These are phyloP conservation scores for Agriotes lineatus DNA, from an alignment of 2,888 invertebrate genomes.

Conservation along the genomic window DNA sequence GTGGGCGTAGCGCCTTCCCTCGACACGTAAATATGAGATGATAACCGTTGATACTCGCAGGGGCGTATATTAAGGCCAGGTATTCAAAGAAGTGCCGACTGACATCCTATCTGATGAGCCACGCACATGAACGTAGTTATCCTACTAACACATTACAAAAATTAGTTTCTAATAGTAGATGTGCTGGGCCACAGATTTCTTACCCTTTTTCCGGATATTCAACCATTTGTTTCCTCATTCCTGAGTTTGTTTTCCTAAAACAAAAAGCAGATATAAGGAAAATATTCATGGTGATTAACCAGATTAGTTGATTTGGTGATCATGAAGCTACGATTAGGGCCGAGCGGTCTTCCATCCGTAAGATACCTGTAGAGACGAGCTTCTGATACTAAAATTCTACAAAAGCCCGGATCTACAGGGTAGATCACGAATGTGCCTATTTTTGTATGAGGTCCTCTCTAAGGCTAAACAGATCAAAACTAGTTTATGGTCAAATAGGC, in stretches of 20 bases:
- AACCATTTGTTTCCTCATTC: background rate
- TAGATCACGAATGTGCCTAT: constrained; percentile 96
- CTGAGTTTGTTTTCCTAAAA: too few species aligned
- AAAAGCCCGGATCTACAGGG: constrained; percentile 99
- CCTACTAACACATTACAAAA: constrained; percentile 13
- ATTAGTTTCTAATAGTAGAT: constrained; percentile 1
- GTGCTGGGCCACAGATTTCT: background rate
- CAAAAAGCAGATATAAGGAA: background rate
- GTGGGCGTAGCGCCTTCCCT: background rate
- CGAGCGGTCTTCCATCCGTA: constrained; percentile 94
- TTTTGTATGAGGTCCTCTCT: background rate
- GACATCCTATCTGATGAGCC: constrained; percentile 14
- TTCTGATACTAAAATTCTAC: constrained; percentile 91
- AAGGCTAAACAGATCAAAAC: too few species aligned
- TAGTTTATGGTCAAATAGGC: too few species aligned
- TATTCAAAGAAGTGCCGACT: constrained; percentile 7
- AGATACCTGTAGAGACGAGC: constrained; percentile 99
- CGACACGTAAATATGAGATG: constrained; percentile 16
- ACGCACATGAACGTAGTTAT: constrained; percentile 9
- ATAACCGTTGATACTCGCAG: constrained; percentile 7
- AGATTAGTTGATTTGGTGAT: background rate
- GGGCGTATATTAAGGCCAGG: constrained; percentile 16
- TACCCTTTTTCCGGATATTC: background rate
- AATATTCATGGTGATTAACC: background rate
- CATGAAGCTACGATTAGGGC: constrained; percentile 60